Conservation (phyloP, 2,888 invertebrate genomes). For the Limnephilus auricula region DNA sequence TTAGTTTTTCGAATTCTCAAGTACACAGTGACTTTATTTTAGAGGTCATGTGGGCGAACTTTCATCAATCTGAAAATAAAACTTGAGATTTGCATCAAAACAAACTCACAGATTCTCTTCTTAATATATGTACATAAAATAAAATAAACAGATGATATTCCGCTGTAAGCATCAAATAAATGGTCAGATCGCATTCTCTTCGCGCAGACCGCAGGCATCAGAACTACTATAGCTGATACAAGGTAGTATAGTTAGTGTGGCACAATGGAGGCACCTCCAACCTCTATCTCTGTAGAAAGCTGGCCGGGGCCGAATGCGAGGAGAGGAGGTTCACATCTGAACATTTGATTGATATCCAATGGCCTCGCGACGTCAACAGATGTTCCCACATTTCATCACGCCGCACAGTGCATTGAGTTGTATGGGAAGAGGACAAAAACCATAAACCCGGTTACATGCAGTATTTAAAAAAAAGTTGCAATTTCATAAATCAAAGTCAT, state of each 20-base stretch:
- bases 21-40: too few species aligned
- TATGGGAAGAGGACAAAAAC: too few species aligned
- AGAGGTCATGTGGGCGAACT: too few species aligned
- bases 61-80: too few species aligned
- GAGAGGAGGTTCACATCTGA: background rate
- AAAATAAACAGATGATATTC: background rate
- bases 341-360: constrained; percentile 39
- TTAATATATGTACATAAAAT: too few species aligned
- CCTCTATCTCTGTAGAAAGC: background rate
- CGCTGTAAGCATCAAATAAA: background rate
- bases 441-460: too few species aligned
- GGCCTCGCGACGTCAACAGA: constrained; percentile 43
- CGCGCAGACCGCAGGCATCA: background rate
- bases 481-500: too few species aligned
- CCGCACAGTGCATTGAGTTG: too few species aligned
- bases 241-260: background rate
- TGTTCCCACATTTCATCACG: constrained; percentile 43
- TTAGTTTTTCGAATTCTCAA: too few species aligned
- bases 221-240: background rate
- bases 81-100: too few species aligned
- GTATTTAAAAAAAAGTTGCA: too few species aligned
- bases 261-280: background rate
- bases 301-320: too few species aligned
- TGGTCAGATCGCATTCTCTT: background rate
- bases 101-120: background rate